Conservation (phyloP, 2,797 vertebrate genomes). For the Decapterus maruadsi region DNA sequence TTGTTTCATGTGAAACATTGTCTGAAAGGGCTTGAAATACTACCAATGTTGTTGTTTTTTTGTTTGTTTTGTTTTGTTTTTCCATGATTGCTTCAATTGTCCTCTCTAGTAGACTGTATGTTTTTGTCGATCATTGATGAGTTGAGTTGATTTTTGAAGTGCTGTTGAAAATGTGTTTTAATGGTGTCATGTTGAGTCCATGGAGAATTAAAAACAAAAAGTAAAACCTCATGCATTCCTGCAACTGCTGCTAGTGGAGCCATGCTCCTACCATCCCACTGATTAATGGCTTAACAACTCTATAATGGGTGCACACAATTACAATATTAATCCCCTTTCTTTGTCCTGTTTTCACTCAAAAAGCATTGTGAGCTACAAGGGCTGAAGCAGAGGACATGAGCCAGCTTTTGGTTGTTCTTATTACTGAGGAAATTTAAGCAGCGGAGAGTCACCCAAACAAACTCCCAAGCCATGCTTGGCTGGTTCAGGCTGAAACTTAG, state of each 20-base stretch:
- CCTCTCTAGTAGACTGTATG: neutral
- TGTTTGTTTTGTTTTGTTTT: no score
- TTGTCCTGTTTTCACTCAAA: neutral
- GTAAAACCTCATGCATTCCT: no score
- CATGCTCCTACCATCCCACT: neutral
- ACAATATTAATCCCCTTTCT: neutral
- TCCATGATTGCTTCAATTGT: neutral
- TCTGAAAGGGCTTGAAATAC: neutral
- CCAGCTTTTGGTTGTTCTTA: neutral
- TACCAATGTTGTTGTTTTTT: no score
- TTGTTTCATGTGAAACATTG: neutral
- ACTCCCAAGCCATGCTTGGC: neutral
- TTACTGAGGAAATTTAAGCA: neutral
- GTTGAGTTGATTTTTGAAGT: neutral
- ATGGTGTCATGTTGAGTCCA: no score
- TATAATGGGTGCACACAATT: neutral
- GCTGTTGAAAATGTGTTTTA: no score
- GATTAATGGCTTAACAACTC: neutral
- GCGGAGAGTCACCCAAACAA: neutral
- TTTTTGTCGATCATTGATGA: neutral
- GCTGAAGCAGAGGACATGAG: neutral
- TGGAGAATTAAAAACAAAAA: no score
- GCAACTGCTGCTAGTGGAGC: neutral
- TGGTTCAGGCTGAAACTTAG: neutral
- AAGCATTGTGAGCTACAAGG: neutral